Evolutionary conservation across 2,888 invertebrate species (phyloP), one percentile per base, ranked within the genome.

Genomic region (Ophraella communa): DNA sequence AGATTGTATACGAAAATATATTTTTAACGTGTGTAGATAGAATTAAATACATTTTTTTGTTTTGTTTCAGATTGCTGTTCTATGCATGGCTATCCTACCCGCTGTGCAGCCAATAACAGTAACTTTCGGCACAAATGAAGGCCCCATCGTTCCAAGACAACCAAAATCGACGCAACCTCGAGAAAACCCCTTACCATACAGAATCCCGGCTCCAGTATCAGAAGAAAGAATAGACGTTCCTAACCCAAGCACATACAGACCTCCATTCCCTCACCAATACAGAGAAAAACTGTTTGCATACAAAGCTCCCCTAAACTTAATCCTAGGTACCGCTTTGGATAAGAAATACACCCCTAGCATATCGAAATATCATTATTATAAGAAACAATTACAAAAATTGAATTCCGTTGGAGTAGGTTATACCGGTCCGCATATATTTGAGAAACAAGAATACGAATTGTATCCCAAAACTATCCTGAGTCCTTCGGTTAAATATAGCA

Each of bases 401-500:
- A 72, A 73, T 23, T 59, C 78, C n/a, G n/a, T n/a, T 1, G 81
- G 81, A 10, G 70, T 75, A 14, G 77, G 77, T 2, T 82, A 82
- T 60, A 79, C 75, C 1, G 83, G 83, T 4, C 82, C 83, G 3
- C 80, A 82, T 58, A 67, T 77, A 3, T 83, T 83, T 65, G 80
- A 79, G 27, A 75, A 74, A 42, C 82, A 82, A 67, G 77, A 75
- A 20, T 82, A 81, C 65, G 75, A 78, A 55, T 68, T 62, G 7
- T 67, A 72, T 17, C 71, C 66, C 49, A 74, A 65, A 62, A 77
- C 75, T 60, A 71, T 73, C 20, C 70, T 76, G 0, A 69, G 71
- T 57, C 75, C 74, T 5, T 74, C 75, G 0, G 72, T 74, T 5
- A 72, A 66, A 33, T 77, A 77, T 52, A 64, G 65, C 33, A 75